phyloP scores from a whole-genome alignment of 2,113 vertebrate species.

The Forbesichthys papilliferus region DNA sequence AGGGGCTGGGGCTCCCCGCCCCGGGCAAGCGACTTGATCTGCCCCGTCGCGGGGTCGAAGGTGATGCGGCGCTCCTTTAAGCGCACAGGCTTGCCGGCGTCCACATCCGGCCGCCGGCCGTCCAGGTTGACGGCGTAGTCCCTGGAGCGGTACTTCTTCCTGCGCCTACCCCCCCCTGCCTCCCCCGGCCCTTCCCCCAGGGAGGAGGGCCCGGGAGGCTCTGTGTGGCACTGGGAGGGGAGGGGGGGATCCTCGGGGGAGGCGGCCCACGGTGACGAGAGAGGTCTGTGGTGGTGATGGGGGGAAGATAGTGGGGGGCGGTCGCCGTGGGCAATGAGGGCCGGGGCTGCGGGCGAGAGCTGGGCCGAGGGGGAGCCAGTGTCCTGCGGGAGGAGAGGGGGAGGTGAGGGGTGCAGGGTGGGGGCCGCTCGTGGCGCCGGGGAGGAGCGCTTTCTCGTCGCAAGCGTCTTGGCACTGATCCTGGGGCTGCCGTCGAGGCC shows the following conservation, averaged over 20 bases:
- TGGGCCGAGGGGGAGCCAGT: slow-evolving; percentile 44
- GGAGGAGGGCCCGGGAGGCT: slow-evolving; percentile 73
- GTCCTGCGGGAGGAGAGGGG: slow-evolving; percentile 68
- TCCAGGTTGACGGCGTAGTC: slow-evolving; percentile 92
- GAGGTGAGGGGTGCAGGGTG: slow-evolving; percentile 81
- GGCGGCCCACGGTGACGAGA: slow-evolving; percentile 77
- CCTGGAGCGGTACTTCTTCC: slow-evolving; percentile 91
- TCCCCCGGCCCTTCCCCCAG: slow-evolving; percentile 60
- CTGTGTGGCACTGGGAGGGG: slow-evolving; percentile 58
- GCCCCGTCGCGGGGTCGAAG: slow-evolving; percentile 96
- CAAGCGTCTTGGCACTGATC: slow-evolving; percentile 78
- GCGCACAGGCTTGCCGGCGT: slow-evolving; percentile 89
- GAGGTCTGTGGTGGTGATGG: slow-evolving; percentile 68
- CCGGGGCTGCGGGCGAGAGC: slow-evolving; percentile 73
- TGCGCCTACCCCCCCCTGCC: slow-evolving; percentile 81
- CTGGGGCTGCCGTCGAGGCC: slow-evolving; percentile 85
- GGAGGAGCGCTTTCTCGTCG: slow-evolving; percentile 82
- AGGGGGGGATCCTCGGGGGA: slow-evolving; percentile 73
- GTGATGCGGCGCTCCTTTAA: slow-evolving; percentile 98
- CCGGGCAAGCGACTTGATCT: slow-evolving; percentile 93
- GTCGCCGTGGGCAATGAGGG: slow-evolving; percentile 75
- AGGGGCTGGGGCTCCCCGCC: slow-evolving; percentile 86
- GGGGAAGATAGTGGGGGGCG: background rate
- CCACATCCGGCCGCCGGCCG: slow-evolving; percentile 83
- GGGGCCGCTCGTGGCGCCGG: slow-evolving; percentile 84